Evolutionary conservation across 2,113 vertebrate genomes (phyloP).

Genomic region (Dipodomys stephensi): DNA sequence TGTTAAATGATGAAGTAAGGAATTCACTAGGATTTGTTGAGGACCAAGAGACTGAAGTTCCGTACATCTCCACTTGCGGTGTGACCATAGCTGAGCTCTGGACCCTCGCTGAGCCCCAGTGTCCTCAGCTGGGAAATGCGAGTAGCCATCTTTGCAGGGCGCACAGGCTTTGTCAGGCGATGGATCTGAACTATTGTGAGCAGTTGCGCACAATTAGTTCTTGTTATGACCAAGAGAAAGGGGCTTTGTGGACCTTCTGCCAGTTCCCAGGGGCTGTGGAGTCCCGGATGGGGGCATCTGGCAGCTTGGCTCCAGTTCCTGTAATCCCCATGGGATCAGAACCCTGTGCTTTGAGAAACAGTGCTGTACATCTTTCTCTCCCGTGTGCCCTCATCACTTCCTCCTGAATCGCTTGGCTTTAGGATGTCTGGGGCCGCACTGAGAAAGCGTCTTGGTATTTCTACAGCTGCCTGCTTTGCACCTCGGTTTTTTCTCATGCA

Average conservation of each 20-base stretch:
- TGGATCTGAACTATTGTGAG: not conserved
- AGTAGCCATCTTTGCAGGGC: not conserved
- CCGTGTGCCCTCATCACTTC: not conserved
- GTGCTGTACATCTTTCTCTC: not conserved
- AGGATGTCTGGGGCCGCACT: constrained; percentile 47
- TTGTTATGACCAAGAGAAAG: constrained; percentile 50
- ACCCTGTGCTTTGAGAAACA: constrained; percentile 30
- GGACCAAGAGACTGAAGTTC: not conserved
- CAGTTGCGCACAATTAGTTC: not conserved
- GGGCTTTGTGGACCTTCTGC: constrained; percentile 42
- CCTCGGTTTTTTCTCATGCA: not conserved
- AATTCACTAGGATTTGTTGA: not conserved
- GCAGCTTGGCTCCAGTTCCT: constrained; percentile 23
- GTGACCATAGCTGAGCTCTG: not conserved
- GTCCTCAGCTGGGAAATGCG: not conserved
- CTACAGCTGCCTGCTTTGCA: constrained; percentile 30
- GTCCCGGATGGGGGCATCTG: not conserved
- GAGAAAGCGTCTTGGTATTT: constrained; percentile 58
- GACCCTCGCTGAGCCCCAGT: not conserved
- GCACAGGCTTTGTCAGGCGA: not conserved
- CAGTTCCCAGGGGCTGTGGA: not conserved
- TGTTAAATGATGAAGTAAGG: not conserved
- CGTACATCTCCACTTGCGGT: not conserved
- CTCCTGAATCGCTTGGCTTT: constrained; percentile 6
- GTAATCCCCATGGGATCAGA: not conserved